Evolutionary conservation across 1,140 invertebrate genomes (phyloP), one percentile per base, ranked within the genome.

Genomic region (Pantala flavescens): DNA sequence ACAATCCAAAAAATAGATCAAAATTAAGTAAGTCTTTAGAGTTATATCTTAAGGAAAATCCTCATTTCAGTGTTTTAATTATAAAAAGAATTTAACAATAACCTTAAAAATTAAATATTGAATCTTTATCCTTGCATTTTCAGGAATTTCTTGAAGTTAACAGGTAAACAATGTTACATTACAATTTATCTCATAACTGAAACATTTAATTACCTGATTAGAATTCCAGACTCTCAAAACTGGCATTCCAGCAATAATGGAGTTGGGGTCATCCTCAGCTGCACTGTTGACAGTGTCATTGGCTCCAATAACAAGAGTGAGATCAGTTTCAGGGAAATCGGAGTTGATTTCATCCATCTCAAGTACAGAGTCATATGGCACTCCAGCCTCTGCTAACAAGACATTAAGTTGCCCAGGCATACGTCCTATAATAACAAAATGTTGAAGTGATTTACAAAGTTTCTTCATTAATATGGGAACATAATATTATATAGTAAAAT

Each of bases 341-440:
- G 93, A 88, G 80, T 97, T 97, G 74, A 97, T 94, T 83, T 96
- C 94, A 55, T 97, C 94, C 94, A 97, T 96, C 85, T 97, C 94
- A 43, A 93, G 84, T 0, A 97, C 94, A 81, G 95, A 89, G 82
- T 97, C 94, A 80, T 96, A 96, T 0, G 93, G 93, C 11, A 97
- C 94, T 70, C 94, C 94, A 70, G 94, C 94, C 84, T 97, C 94
- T 9, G 94, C 94, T 43, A 96, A 83, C n/a, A 97, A 83, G 0
- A 97, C 94, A 80, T 96, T 96, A 77, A 96, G 81, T 82, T 96
- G 93, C 49, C 93, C 93, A 55, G 93, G 93, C 93, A 96, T 95
- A 76, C 93, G 88, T 70, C 93, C 92, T 92, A 80, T 71, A 79
- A 78, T 2, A 76, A 43, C 42, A 73, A 73, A 70, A 21, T 70